These are phyloP conservation scores for Hemithea aestivaria DNA, from an alignment of 2,888 invertebrate genomes.

Conservation along the genomic window DNA sequence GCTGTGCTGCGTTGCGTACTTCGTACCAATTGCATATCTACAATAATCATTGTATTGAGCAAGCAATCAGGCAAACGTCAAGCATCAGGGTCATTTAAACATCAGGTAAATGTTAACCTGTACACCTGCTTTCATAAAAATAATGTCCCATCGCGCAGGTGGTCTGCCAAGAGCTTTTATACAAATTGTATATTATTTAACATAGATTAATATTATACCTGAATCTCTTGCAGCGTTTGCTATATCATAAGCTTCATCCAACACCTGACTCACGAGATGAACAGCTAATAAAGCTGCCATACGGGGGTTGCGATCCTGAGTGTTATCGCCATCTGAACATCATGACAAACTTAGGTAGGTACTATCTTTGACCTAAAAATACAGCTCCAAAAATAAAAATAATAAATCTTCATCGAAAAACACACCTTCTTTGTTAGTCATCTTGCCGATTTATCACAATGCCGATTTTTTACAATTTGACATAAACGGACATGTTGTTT, in stretches of 20 bases:
- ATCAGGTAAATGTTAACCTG: too few species aligned
- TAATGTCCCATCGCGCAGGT: too few species aligned
- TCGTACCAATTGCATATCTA: too few species aligned
- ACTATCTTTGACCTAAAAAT: slow-evolving; percentile 17
- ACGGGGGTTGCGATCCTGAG: slow-evolving; percentile 33
- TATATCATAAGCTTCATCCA: slow-evolving; percentile 62
- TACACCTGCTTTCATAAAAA: too few species aligned
- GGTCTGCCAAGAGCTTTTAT: too few species aligned
- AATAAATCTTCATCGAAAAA: slow-evolving; percentile 22
- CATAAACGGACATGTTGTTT: slow-evolving; percentile 1
- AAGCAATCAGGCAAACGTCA: too few species aligned
- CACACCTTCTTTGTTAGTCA: slow-evolving; percentile 53
- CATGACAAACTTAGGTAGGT: slow-evolving; percentile 4
- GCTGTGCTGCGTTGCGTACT: too few species aligned
- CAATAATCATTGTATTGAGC: too few species aligned
- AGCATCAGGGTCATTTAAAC: too few species aligned
- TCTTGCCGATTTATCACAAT: slow-evolving; percentile 27
- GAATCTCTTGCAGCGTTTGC: slow-evolving; percentile 53
- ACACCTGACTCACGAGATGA: slow-evolving; percentile 58
- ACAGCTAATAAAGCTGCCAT: slow-evolving; percentile 51
- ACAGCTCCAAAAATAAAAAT: slow-evolving; percentile 22
- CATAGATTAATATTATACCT: too few species aligned
- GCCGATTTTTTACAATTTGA: slow-evolving; percentile 5
- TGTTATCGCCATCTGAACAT: slow-evolving; percentile 30
- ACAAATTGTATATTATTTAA: too few species aligned